Percentiles rank a stretch among this genome's conserved stretches.
Evolutionary conservation across 2,113 vertebrate species (phyloP).

Genomic region (Symphodus melops): DNA sequence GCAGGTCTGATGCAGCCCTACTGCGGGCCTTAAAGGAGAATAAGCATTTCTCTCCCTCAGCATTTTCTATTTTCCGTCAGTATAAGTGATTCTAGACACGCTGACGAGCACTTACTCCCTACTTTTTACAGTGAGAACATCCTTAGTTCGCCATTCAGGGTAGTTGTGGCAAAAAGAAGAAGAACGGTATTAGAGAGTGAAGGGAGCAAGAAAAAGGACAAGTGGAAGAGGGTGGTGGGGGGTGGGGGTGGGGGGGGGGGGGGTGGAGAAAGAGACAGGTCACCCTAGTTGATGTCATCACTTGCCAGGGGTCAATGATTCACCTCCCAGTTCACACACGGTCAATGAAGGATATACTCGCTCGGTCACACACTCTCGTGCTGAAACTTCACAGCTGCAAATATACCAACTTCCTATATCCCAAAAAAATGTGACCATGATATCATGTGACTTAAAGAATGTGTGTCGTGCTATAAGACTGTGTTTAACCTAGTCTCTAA

Average conservation of each 20-base stretch:
- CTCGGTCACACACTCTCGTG: not conserved
- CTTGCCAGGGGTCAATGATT: constrained; percentile 67
- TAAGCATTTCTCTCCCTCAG: constrained; percentile 58
- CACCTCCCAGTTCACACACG: constrained; percentile 41
- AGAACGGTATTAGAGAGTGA: constrained; percentile 39
- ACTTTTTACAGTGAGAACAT: constrained; percentile 44
- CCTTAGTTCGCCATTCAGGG: constrained; percentile 41
- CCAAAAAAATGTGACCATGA: constrained; percentile 22
- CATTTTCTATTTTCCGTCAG: constrained; percentile 54
- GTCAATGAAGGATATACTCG: constrained; percentile 10
- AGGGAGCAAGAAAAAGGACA: constrained; percentile 46
- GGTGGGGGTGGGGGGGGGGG: not conserved
- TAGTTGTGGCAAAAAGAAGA: constrained; percentile 49
- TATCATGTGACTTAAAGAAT: constrained; percentile 71
- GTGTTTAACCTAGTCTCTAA: constrained; percentile 45
- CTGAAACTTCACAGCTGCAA: constrained; percentile 24
- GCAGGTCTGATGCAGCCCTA: constrained; percentile 57
- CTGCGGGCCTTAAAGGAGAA: constrained; percentile 38
- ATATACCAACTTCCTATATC: constrained; percentile 19
- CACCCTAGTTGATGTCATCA: constrained; percentile 60
- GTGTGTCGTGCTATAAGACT: constrained; percentile 49
- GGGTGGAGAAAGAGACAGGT: constrained; percentile 31
- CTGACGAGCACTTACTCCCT: constrained; percentile 21
- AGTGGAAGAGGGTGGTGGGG: not conserved
- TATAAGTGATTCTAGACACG: constrained; percentile 69